phyloP scores from a whole-genome alignment of 1,140 invertebrate genomes.

The Diachasma alloeum region DNA sequence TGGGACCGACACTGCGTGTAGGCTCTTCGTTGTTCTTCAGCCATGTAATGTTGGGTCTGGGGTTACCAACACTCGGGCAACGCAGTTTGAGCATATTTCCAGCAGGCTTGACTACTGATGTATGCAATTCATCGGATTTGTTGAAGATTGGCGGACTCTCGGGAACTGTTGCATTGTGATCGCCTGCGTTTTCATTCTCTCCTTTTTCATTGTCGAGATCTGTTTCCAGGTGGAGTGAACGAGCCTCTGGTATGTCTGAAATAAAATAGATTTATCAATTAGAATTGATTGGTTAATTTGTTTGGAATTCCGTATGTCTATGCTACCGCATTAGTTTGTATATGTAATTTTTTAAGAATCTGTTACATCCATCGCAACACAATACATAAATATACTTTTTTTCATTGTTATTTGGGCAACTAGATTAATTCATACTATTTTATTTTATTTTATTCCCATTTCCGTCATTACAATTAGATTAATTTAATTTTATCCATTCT shows the following conservation, averaged over 20 bases:
- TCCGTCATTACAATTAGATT: too few species aligned
- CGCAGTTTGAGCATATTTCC: conserved; percentile 72
- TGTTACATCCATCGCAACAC: too few species aligned
- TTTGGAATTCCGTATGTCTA: neutral
- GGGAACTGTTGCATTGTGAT: conserved; percentile 56
- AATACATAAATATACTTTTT: too few species aligned
- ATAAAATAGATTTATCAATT: neutral
- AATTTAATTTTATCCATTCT: too few species aligned
- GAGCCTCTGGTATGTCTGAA: conserved; percentile 52
- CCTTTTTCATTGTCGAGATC: conserved; percentile 52
- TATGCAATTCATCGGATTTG: conserved; percentile 64
- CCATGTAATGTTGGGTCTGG: conserved; percentile 82
- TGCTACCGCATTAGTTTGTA: too few species aligned
- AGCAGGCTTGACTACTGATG: conserved; percentile 70
- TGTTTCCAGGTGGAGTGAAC: conserved; percentile 54
- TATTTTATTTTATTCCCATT: too few species aligned
- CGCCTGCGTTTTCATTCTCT: conserved; percentile 54
- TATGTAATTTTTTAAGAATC: too few species aligned
- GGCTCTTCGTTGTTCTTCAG: conserved; percentile 74
- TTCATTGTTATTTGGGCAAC: too few species aligned
- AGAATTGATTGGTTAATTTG: neutral
- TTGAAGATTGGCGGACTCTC: conserved; percentile 61
- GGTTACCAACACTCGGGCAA: conserved; percentile 76
- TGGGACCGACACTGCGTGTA: conserved; percentile 68
- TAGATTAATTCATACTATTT: too few species aligned